Base-by-base conservation (phyloP, 2,888 invertebrate species). In the Therioaphis trifolii region DNA sequence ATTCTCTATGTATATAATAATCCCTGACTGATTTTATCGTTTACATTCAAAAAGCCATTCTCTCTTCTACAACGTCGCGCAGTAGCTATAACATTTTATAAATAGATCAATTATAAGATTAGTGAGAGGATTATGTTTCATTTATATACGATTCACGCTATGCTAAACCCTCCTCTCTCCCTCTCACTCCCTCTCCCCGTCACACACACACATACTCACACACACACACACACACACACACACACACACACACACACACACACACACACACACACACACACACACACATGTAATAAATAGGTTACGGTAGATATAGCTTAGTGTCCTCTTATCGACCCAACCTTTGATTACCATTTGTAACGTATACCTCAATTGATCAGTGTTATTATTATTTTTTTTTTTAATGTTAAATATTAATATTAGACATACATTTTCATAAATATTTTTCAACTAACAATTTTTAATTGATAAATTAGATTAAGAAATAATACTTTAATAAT, bases 91-190 rank as follows among this genome's bases (percentile, higher is more conserved):
- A 49, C 66, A 66, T 66, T 77, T 77, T 77, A 77, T 77, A 77
- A 69, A 79, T n/a, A 79, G 79, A 69, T 79, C 79, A 79, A 79
- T 79, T 79, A 69, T 79, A 79, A 79, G 79, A 79, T 79, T 79
- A 79, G 69, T 55, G n/a, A 35, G 27, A 27, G 79, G 79, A 79
- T 79, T 79, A 79, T 27, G 69, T 69, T 76, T 77, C 66, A 55
- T 68, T 78, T 78, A 29, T 77, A 66, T 66, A 40, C 49, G 21
- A 61, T 61, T 24, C 18, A 27, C 29, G 43, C 27, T 58, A 35
- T 35, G n/a, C n/a, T n/a, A n/a, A n/a, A n/a, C n/a, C n/a, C n/a
- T n/a, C n/a, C n/a, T n/a, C n/a, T n/a, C n/a, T n/a, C n/a, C n/a
- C n/a, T n/a, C n/a, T n/a, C n/a, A n/a, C n/a, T n/a, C n/a, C n/a